phyloP scores from a whole-genome alignment of 1,140 invertebrate species.

The Venturia canescens region DNA sequence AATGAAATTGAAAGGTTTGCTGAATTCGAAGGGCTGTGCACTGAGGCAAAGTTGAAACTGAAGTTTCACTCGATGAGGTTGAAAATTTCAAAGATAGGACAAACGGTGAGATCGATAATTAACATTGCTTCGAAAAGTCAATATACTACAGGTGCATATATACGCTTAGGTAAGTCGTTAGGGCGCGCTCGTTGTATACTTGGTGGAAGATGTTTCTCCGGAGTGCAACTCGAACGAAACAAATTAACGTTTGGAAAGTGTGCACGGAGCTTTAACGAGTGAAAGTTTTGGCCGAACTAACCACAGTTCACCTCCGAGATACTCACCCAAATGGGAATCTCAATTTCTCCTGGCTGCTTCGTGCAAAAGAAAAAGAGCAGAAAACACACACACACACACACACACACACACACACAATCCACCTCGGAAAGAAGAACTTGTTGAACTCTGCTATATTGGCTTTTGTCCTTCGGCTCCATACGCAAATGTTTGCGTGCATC shows the following conservation, averaged over 20 bases:
- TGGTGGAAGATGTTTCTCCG: not conserved
- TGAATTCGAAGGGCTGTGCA: too few species aligned
- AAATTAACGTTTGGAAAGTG: conserved; percentile 26
- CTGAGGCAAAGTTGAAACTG: too few species aligned
- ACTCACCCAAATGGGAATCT: conserved; percentile 8
- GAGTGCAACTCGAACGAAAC: conserved; percentile 9
- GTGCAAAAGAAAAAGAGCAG: not conserved
- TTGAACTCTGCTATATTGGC: too few species aligned
- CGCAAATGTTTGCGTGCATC: too few species aligned
- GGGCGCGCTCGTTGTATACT: too few species aligned
- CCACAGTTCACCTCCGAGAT: not conserved
- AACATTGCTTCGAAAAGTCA: too few species aligned
- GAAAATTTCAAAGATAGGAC: too few species aligned
- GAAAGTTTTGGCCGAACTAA: conserved; percentile 11
- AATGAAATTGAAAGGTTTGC: too few species aligned
- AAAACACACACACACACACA: not conserved
- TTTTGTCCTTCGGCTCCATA: too few species aligned
- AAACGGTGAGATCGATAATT: too few species aligned
- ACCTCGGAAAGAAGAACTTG: not conserved
- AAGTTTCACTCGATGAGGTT: too few species aligned
- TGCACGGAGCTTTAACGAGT: conserved; percentile 7
- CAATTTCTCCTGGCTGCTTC: not conserved
- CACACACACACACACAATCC: not conserved
- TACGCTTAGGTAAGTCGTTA: not conserved
- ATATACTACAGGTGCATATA: not conserved